These are phyloP conservation scores for Plagodis pulveraria DNA, from an alignment of 2,888 invertebrate species.

Conservation along the genomic window DNA sequence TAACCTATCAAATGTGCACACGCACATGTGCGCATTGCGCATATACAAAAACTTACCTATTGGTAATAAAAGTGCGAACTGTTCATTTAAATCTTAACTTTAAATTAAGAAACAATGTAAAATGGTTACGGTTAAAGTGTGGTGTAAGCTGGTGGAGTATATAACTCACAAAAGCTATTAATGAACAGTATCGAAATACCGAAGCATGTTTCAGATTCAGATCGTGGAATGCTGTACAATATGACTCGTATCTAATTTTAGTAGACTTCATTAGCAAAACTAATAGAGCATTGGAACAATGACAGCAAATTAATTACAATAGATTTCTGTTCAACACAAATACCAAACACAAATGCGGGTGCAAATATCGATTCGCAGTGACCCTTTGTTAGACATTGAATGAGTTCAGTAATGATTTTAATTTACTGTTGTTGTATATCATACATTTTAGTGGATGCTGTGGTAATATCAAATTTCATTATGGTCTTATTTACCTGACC, in stretches of 20 bases:
- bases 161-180: not conserved
- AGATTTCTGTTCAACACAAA: constrained; percentile 2
- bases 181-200: constrained; percentile 6
- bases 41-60: too few species aligned
- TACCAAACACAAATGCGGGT: not conserved
- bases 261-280: constrained; percentile 25
- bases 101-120: too few species aligned
- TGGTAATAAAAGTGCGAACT: too few species aligned
- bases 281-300: constrained; percentile 13
- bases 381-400: constrained; percentile 27
- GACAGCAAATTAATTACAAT: constrained; percentile 17
- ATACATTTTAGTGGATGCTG: constrained; percentile 34
- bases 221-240: constrained; percentile 15
- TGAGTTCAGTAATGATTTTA: constrained; percentile 31
- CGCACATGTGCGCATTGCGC: too few species aligned
- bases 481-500: constrained; percentile 43
- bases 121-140: too few species aligned
- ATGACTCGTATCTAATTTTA: constrained; percentile 24
- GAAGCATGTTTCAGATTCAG: not conserved
- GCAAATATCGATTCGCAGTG: constrained; percentile 9
- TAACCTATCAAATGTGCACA: too few species aligned
- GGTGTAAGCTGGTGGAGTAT: too few species aligned
- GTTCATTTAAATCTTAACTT: too few species aligned
- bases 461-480: constrained; percentile 42
- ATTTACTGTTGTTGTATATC: constrained; percentile 35